Conservation (phyloP, 2,797 vertebrate genomes). For the Phylloscopus collybita region DNA sequence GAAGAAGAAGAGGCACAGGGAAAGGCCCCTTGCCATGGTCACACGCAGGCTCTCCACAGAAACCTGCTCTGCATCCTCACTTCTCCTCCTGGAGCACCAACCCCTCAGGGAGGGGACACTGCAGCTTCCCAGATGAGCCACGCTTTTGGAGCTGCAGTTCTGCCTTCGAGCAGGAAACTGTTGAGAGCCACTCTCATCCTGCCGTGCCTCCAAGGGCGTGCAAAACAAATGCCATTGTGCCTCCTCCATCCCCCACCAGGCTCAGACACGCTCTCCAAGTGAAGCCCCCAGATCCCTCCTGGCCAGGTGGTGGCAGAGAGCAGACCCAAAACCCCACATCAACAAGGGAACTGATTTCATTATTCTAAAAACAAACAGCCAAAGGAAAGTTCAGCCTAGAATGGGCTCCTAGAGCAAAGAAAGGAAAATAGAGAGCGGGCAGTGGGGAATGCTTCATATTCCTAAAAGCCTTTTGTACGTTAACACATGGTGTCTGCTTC, state of each 20-base stretch:
- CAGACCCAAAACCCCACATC: conserved; percentile 65
- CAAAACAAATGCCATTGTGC: conserved; percentile 59
- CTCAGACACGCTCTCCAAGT: neutral
- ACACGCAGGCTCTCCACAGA: neutral
- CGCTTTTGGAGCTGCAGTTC: neutral
- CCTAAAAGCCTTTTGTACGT: conserved; percentile 79
- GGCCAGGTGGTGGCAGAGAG: conserved; percentile 69
- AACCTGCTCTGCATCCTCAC: neutral
- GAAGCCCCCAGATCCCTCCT: conserved; percentile 49
- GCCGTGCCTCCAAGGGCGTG: conserved; percentile 22
- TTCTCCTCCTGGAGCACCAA: neutral
- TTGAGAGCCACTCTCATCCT: conserved; percentile 59
- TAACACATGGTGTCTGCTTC: conserved; percentile 84
- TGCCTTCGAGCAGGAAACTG: conserved; percentile 53
- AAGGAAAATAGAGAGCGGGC: conserved; percentile 80
- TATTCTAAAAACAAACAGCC: conserved; percentile 78
- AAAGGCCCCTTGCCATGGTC: neutral
- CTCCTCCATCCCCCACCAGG: conserved; percentile 13
- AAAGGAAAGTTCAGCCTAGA: conserved; percentile 76
- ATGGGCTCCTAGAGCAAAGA: conserved; percentile 73
- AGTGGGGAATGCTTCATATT: conserved; percentile 80
- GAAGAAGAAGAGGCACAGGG: neutral
- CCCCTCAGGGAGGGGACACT: neutral
- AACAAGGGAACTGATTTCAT: conserved; percentile 76
- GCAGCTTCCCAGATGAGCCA: conserved; percentile 1